Base-by-base conservation (phyloP, 2,113 vertebrate species). In the Solenodon paradoxus region DNA sequence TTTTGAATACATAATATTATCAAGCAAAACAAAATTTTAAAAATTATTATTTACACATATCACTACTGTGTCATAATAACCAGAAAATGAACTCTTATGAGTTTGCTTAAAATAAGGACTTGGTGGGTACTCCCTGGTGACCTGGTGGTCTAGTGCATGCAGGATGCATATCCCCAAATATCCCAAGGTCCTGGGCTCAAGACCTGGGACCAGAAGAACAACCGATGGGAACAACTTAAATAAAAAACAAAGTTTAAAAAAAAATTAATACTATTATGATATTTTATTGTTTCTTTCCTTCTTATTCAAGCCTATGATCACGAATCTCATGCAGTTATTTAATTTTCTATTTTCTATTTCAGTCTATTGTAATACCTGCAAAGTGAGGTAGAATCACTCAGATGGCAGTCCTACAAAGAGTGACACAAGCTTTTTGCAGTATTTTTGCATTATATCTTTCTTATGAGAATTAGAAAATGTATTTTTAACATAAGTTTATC, bases 381-480 rank as follows among this genome's bases (percentile, higher is more conserved):
- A 97, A 80, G 47, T 20, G 35, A 9, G 22, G 35, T 69, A 83
- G 78, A 63, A 64, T 57, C 13, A 92, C 49, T 51, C 7, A 0
- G 5, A 79, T 94, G 95, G 94, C 81, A 96, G 88, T 72, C 42
- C 2, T 35, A 75, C 22, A 91, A 91, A 64, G 88, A 97, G 75
- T 92, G 95, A 82, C 69, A 89, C 96, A 95, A 89, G 81, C 63
- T 72, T 96, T 96, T 92, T 87, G 69, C 1, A 1, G 17, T 49
- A 97, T 96, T 96, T 90, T 86, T 63, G 75, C 45, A 92, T 90
- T 86, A 26, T 3, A 40, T n/a, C 63, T 82, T 92, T 87, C 94
- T 94, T 94, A 40, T 84, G 91, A 97, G 83, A 97, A 97, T 97
- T 97, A 95, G 96, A 96, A 78, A 94, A 97, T n/a, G 79, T 64